Base-by-base conservation (phyloP, 2,797 vertebrate genomes). In the Falco biarmicus region DNA sequence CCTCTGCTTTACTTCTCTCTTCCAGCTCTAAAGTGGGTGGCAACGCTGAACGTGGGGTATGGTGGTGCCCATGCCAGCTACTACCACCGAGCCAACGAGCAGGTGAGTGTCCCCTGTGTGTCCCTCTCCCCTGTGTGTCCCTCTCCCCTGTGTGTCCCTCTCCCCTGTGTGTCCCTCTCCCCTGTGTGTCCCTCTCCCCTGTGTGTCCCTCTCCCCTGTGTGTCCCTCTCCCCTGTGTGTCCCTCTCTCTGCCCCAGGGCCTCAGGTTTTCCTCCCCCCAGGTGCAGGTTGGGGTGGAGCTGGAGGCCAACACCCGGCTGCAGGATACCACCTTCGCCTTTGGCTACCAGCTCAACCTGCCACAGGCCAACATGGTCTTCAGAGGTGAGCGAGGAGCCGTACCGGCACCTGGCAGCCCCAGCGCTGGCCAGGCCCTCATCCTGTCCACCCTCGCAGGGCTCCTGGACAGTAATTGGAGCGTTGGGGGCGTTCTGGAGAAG, bases 251-350 rank as follows among this genome's bases (percentile, higher is more conserved):
- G 17, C n/a, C 37, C 20, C 0, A 3, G 11, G 28, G 9, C 34
- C 13, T 47, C n/a, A 28, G 3, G 2, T 31, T 54, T 47, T 16
- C 21, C 1, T 6, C 10, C 29, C 4, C 31, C 8, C 95, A 99
- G 99, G 99, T 99, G 69, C 99, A 99, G 97, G 98, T 99, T 0
- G 99, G 99, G 26, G 99, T 99, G 91, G 99, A 99, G 97, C 99
- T 99, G 97, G 99, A 99, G 96, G 99, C 99, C 70, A 99, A 99
- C 92, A 99, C 99, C 3, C 98, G 99, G 69, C 98, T 99, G 16
- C 99, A 99, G 94, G 99, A 99, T 95, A 99, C 99, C 9, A 99
- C 98, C n/a, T 99, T 99, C 25, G 99, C 99, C 63, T 99, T 99
- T 5, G 99, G 99, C 51, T 99, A 99, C 97, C 99, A 99, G 95